Conservation (phyloP, 2,888 invertebrate genomes). For the Hirudinaria manillensis region DNA sequence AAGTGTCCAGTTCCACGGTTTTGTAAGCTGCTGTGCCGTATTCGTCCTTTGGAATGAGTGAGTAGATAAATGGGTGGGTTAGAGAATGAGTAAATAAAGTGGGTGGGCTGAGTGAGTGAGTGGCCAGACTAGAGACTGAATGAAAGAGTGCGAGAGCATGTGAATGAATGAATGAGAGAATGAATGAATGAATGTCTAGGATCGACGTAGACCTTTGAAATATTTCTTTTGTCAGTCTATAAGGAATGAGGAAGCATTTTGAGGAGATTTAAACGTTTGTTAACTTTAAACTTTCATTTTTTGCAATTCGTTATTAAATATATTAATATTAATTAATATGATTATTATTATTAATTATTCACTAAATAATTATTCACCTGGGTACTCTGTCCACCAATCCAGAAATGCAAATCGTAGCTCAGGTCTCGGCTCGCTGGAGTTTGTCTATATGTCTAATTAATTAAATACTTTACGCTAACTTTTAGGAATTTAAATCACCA, state of each 20-base stretch:
- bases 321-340: not conserved
- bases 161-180: too few relatives aligned
- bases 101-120: not conserved
- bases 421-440: slow-evolving; percentile 44
- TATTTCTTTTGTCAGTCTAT: not conserved
- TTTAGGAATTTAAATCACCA: too few relatives aligned
- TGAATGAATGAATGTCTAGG: too few relatives aligned
- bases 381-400: slow-evolving; percentile 53
- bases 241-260: not conserved
- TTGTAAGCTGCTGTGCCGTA: slow-evolving; percentile 55
- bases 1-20: slow-evolving; percentile 54
- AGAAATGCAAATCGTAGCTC: slow-evolving; percentile 52
- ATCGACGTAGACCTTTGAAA: not conserved
- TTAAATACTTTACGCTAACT: too few relatives aligned
- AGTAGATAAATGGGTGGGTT: not conserved
- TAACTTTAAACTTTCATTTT: not conserved
- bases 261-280: not conserved
- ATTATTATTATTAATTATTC: not conserved
- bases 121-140: too few relatives aligned
- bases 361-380: slow-evolving; percentile 43
- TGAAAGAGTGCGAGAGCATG: too few relatives aligned
- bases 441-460: slow-evolving; percentile 48
- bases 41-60: slow-evolving; percentile 44
- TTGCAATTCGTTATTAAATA: not conserved
- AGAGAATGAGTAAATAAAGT: not conserved